Conservation (phyloP, 2,113 vertebrate genomes). For the Myiozetetes cayanensis region DNA sequence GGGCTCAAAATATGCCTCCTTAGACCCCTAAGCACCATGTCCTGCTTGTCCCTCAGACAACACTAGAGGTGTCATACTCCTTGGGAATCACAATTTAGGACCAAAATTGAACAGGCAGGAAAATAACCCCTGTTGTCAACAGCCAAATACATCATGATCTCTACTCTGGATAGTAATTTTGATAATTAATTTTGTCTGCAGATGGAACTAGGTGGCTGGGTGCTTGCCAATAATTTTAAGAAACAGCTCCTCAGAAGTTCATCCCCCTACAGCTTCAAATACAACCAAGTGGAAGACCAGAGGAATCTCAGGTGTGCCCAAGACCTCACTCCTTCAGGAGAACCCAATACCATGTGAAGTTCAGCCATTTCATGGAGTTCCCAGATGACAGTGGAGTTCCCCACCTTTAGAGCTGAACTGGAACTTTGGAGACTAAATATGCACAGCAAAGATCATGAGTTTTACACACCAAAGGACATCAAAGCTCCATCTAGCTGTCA, state of each 20-base stretch:
- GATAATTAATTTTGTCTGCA: not conserved
- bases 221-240: not conserved
- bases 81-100: not conserved
- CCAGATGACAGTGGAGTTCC: not conserved
- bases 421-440: not conserved
- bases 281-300: not conserved
- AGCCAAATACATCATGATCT: not conserved
- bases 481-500: not conserved
- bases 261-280: not conserved
- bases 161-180: not conserved
- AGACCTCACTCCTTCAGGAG: not conserved
- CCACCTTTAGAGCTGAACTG: not conserved
- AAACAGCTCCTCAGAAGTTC: not conserved
- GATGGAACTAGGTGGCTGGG: not conserved
- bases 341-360: not conserved
- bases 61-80: not conserved
- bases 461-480: not conserved
- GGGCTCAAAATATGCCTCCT: not conserved
- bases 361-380: not conserved
- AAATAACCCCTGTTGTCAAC: not conserved
- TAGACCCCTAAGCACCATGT: not conserved
- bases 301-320: not conserved
- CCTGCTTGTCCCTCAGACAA: not conserved
- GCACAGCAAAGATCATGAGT: not conserved
- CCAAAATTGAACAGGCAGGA: not conserved